Conservation (phyloP, 2,113 vertebrate genomes). For the Erythrolamprus reginae region DNA sequence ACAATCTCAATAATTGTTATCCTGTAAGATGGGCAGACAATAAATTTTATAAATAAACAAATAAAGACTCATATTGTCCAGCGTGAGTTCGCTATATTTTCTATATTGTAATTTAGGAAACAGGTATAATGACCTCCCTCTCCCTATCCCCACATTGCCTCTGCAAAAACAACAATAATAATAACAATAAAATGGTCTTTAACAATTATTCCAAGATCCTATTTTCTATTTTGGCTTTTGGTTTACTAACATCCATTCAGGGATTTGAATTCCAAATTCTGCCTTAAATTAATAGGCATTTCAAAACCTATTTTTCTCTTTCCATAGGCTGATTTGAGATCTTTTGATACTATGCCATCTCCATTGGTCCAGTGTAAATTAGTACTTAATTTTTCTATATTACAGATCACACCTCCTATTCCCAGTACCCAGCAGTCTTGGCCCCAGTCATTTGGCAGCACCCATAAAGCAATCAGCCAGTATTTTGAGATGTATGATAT, state of each 20-base stretch:
- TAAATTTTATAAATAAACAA: neutral
- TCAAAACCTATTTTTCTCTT: neutral
- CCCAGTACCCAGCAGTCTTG: slow-evolving; percentile 81
- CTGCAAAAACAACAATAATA: neutral
- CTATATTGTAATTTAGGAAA: neutral
- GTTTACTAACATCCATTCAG: neutral
- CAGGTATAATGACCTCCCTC: neutral
- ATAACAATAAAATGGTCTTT: neutral
- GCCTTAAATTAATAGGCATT: neutral
- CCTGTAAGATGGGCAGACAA: neutral
- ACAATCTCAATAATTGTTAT: neutral
- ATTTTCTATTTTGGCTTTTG: neutral
- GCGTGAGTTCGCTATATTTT: neutral
- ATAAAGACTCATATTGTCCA: neutral
- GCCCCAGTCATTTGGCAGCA: slow-evolving; percentile 73
- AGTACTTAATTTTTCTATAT: slow-evolving; percentile 2
- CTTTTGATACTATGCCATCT: neutral
- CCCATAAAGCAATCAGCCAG: slow-evolving; percentile 76
- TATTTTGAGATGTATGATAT: slow-evolving; percentile 92
- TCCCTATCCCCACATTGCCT: neutral
- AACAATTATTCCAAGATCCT: neutral
- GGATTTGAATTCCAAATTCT: neutral
- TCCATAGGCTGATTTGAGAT: neutral
- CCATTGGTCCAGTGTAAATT: neutral
- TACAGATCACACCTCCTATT: slow-evolving; percentile 80